A percentile compares a stretch with the other conserved stretches of the same genome.
Evolutionary conservation across 2,797 vertebrate genomes (phyloP).

Genomic region (Acanthopagrus latus): DNA sequence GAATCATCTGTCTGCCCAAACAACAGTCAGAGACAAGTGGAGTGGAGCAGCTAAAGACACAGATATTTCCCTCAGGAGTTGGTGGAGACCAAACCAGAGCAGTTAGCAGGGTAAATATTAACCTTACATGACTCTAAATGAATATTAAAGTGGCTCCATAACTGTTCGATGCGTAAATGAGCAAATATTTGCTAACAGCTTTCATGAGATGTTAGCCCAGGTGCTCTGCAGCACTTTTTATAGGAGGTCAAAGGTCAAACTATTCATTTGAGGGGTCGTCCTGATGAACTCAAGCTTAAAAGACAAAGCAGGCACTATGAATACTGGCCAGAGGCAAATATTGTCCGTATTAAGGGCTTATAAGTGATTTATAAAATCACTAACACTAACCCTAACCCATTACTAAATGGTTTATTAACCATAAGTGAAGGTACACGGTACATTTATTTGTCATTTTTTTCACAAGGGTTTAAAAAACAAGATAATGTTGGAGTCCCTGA

Average conservation of each 20-base stretch:
- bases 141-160: neutral
- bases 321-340: neutral
- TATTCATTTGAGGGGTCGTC: neutral
- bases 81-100: neutral
- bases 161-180: neutral
- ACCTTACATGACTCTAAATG: neutral
- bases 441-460: too few relatives aligned
- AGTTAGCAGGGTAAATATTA: neutral
- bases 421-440: neutral
- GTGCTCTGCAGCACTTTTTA: neutral
- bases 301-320: neutral
- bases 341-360: neutral
- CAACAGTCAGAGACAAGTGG: too few relatives aligned
- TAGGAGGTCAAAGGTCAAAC: neutral
- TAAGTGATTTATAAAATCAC: neutral
- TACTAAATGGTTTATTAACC: neutral
- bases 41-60: neutral
- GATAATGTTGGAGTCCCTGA: too few relatives aligned
- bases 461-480: too few relatives aligned
- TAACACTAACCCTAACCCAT: too few relatives aligned
- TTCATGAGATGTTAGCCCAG: too few relatives aligned
- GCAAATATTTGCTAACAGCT: neutral
- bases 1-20: too few relatives aligned
- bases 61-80: neutral
- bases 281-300: neutral